Conservation (phyloP, 2,797 vertebrate species). For the Valencia hispanica region DNA sequence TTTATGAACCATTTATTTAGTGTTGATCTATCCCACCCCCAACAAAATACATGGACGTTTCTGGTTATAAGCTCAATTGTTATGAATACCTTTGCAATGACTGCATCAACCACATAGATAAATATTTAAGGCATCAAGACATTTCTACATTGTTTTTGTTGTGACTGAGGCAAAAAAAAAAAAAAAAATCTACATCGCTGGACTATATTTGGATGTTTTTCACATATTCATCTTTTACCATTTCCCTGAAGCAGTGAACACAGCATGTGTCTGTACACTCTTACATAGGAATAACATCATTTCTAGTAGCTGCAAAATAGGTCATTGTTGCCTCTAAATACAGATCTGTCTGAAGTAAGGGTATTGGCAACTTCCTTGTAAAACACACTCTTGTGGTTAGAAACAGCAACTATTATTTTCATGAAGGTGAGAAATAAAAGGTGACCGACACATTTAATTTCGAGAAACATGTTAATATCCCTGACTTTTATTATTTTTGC, state of each 20-base stretch:
- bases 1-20: neutral
- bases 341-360: conserved; percentile 18
- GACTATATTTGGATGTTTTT: neutral
- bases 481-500: neutral
- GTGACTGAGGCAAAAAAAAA: neutral
- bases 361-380: neutral
- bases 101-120: neutral
- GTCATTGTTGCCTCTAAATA: conserved; percentile 9
- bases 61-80: neutral
- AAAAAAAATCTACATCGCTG: neutral
- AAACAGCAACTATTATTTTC: conserved; percentile 2
- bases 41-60: neutral
- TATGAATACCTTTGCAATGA: neutral
- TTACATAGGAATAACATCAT: conserved; percentile 1
- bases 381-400: conserved; percentile 11
- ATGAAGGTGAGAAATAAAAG: conserved; percentile 5
- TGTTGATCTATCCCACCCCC: neutral
- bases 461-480: neutral
- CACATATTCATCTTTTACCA: conserved; percentile 2
- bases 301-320: conserved; percentile 12
- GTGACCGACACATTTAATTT: neutral
- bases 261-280: neutral
- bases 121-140: neutral
- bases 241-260: neutral
- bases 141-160: neutral